phyloP scores from a whole-genome alignment of 2,888 invertebrate genomes.

The Scaptomyza cyrtandrae region DNA sequence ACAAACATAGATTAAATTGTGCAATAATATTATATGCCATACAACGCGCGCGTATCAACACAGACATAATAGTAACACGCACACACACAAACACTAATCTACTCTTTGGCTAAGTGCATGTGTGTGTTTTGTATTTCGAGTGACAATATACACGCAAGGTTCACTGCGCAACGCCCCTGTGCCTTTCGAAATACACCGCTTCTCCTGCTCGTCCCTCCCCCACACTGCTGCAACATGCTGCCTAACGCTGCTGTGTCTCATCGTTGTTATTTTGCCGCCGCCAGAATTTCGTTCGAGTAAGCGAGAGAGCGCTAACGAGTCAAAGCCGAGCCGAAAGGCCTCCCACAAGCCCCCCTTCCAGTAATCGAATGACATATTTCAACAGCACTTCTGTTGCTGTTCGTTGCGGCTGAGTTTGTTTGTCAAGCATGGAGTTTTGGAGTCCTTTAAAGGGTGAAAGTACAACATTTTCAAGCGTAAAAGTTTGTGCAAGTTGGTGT shows the following conservation, averaged over 20 bases:
- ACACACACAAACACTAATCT: background rate
- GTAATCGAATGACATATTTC: conserved; percentile 70
- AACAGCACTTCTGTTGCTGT: conserved; percentile 48
- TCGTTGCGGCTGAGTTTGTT: conserved; percentile 31
- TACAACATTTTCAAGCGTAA: conserved; percentile 41
- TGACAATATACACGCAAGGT: conserved; percentile 70
- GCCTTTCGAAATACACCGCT: conserved; percentile 21
- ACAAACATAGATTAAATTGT: conserved; percentile 70
- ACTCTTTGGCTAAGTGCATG: conserved; percentile 14
- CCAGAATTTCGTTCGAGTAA: conserved; percentile 51
- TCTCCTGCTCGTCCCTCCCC: conserved; percentile 21
- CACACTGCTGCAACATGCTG: conserved; percentile 51
- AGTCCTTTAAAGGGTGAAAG: conserved; percentile 79
- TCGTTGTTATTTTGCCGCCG: conserved; percentile 77
- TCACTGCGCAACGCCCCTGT: conserved; percentile 74
- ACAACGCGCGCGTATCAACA: conserved; percentile 44
- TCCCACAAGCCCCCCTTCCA: conserved; percentile 11
- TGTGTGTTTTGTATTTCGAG: conserved; percentile 35
- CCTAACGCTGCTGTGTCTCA: conserved; percentile 51
- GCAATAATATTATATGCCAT: conserved; percentile 63
- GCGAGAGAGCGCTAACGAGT: conserved; percentile 11
- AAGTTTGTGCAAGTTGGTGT: conserved; percentile 40
- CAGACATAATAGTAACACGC: conserved; percentile 6
- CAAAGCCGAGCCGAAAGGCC: conserved; percentile 31
- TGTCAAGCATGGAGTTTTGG: conserved; percentile 26